Evolutionary conservation across 2,797 vertebrate species (phyloP).

Genomic region (Buceros bicornis): DNA sequence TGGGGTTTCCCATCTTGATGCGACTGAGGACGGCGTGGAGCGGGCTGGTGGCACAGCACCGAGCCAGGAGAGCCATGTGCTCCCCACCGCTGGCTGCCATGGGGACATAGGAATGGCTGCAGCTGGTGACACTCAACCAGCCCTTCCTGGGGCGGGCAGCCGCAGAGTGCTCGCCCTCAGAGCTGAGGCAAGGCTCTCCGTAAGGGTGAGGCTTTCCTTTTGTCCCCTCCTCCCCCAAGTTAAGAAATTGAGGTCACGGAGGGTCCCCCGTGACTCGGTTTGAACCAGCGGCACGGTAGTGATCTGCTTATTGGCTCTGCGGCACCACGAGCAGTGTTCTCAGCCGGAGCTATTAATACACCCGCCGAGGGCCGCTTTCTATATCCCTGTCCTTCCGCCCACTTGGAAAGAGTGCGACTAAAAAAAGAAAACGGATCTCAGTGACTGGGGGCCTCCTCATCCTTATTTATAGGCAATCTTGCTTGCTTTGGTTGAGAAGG

Average conservation of each 20-base stretch:
- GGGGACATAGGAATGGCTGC: not conserved
- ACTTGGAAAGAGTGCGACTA: slow-evolving; percentile 34
- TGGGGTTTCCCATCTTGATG: not conserved
- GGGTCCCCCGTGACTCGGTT: slow-evolving; percentile 57
- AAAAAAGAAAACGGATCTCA: slow-evolving; percentile 46
- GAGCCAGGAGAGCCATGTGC: not conserved
- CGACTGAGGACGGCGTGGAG: accelerated
- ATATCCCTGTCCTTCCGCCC: slow-evolving; percentile 38
- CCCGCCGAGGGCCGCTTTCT: slow-evolving; percentile 5
- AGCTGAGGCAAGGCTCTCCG: slow-evolving; percentile 23
- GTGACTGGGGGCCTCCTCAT: slow-evolving; percentile 56
- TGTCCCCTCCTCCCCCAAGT: slow-evolving; percentile 44
- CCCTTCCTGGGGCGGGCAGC: not conserved
- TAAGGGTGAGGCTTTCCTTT: not conserved
- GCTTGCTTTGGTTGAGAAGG: not conserved
- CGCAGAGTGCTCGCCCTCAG: not conserved
- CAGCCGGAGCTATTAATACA: slow-evolving; percentile 56
- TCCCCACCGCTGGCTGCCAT: accelerated
- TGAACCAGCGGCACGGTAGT: slow-evolving; percentile 10
- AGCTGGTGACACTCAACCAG: slow-evolving; percentile 5
- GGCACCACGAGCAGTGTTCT: not conserved
- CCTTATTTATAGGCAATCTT: slow-evolving; percentile 23
- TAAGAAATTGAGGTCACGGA: slow-evolving; percentile 73
- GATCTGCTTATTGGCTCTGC: slow-evolving; percentile 61
- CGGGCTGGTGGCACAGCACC: not conserved